These are phyloP conservation scores for Struthio camelus DNA, from an alignment of 2,113 vertebrate species.

Conservation along the genomic window DNA sequence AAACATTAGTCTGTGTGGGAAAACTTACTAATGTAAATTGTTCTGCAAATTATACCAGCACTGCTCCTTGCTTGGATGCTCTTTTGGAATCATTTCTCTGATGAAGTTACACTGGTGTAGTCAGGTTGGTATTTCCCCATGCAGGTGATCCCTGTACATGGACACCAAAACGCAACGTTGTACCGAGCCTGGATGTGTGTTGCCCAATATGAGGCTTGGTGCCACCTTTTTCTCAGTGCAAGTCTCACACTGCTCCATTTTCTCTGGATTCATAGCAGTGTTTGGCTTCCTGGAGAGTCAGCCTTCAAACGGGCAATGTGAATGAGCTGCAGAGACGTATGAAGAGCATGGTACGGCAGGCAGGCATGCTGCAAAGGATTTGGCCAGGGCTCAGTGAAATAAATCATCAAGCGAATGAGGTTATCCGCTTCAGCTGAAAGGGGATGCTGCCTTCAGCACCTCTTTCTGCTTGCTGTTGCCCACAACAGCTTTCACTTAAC, in stretches of 20 bases:
- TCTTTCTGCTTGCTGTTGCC: not conserved
- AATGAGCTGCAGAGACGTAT: rapidly evolving
- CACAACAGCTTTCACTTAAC: rapidly evolving
- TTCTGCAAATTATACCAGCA: not conserved
- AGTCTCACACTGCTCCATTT: not conserved
- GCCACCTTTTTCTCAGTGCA: not conserved
- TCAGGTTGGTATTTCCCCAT: not conserved
- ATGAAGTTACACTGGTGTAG: not conserved
- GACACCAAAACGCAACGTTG: not conserved
- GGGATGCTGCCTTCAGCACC: not conserved
- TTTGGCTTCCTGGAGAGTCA: conserved; percentile 31
- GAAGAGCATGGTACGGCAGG: not conserved
- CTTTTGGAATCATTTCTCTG: not conserved
- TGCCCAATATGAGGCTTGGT: not conserved
- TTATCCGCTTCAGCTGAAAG: not conserved
- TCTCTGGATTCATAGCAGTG: not conserved
- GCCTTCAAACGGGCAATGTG: not conserved
- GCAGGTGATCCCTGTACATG: not conserved
- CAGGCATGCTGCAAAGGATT: rapidly evolving
- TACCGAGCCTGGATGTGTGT: not conserved
- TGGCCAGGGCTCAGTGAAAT: not conserved
- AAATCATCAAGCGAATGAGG: not conserved
- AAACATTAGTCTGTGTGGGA: not conserved
- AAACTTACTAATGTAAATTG: not conserved
- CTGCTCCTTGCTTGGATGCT: not conserved